Evolutionary conservation across 1,140 invertebrate species (phyloP).

Genomic region (Ips nitidus): DNA sequence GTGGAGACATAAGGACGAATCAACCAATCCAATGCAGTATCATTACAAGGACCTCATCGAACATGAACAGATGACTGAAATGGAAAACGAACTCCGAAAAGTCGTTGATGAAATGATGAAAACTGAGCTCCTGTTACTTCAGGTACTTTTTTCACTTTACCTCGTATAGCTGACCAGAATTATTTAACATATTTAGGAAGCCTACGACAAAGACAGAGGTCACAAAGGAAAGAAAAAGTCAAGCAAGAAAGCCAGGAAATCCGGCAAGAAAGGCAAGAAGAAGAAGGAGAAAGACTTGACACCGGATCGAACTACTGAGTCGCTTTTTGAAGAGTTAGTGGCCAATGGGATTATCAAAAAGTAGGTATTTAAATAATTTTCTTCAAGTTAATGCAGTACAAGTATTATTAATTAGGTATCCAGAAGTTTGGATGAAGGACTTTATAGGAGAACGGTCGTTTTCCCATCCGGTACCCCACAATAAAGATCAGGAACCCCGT

Average conservation of each 20-base stretch:
- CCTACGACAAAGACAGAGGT: slow-evolving; percentile 72
- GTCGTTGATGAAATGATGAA: slow-evolving; percentile 85
- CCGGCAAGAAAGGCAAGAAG: slow-evolving; percentile 85
- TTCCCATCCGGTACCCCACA: slow-evolving; percentile 57
- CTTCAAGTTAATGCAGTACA: not conserved
- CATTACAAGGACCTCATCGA: slow-evolving; percentile 82
- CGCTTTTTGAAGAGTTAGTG: slow-evolving; percentile 88
- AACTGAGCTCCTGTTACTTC: slow-evolving; percentile 77
- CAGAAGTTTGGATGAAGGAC: slow-evolving; percentile 67
- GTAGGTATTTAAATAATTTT: slow-evolving; percentile 24
- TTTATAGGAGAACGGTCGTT: slow-evolving; percentile 84
- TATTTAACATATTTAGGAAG: slow-evolving; percentile 54
- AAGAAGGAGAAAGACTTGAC: slow-evolving; percentile 96
- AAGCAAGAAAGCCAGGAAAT: slow-evolving; percentile 75
- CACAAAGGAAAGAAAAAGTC: slow-evolving; percentile 79
- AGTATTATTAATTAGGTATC: slow-evolving; percentile 54
- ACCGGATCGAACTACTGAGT: slow-evolving; percentile 86
- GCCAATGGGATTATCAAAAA: slow-evolving; percentile 86
- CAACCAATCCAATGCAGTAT: slow-evolving; percentile 60
- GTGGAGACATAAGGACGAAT: slow-evolving; percentile 82
- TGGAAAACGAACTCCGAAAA: slow-evolving; percentile 81
- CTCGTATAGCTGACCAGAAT: not conserved
- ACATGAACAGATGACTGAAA: slow-evolving; percentile 76
- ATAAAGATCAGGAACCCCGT: slow-evolving; percentile 59
- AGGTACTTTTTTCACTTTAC: slow-evolving; percentile 53